Percentiles rank a stretch among this genome's conserved stretches.
These are phyloP conservation scores for Pogonocichla stellata DNA, from an alignment of 2,113 vertebrate genomes.

Conservation along the genomic window DNA sequence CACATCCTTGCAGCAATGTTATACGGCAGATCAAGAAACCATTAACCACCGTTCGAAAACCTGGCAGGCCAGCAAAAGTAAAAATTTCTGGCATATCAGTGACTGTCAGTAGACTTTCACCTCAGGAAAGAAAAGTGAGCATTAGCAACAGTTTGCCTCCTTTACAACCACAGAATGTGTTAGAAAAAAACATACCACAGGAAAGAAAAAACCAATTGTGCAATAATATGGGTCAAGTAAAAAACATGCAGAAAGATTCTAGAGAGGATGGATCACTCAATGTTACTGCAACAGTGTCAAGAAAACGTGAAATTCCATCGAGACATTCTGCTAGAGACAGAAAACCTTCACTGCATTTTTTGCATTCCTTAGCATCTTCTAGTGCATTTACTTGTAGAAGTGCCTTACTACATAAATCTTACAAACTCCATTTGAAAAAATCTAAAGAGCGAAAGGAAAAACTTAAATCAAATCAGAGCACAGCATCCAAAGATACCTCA, in stretches of 20 bases:
- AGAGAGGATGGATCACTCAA: slow-evolving; percentile 6
- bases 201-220: slow-evolving; percentile 35
- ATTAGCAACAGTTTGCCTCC: slow-evolving; percentile 80
- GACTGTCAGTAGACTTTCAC: slow-evolving; percentile 86
- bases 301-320: slow-evolving; percentile 61
- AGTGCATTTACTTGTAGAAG: slow-evolving; percentile 84
- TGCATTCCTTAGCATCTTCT: slow-evolving; percentile 85
- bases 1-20: slow-evolving; percentile 77
- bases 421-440: slow-evolving; percentile 84
- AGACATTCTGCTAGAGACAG: slow-evolving; percentile 86
- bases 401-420: slow-evolving; percentile 83
- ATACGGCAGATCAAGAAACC: slow-evolving; percentile 78
- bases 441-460: slow-evolving; percentile 71
- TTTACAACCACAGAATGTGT: slow-evolving; percentile 59
- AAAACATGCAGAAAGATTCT: background rate
- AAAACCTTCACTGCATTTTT: slow-evolving; percentile 85
- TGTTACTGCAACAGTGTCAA: slow-evolving; percentile 9
- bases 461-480: slow-evolving; percentile 66
- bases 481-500: slow-evolving; percentile 60
- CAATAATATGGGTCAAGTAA: slow-evolving; percentile 20
- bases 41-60: slow-evolving; percentile 79
- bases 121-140: slow-evolving; percentile 87
- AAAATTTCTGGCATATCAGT: slow-evolving; percentile 95
- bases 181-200: slow-evolving; percentile 46
- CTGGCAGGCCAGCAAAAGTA: slow-evolving; percentile 91